phyloP scores from a whole-genome alignment of 2,797 vertebrate genomes.

The Sebastolobus alascanus region DNA sequence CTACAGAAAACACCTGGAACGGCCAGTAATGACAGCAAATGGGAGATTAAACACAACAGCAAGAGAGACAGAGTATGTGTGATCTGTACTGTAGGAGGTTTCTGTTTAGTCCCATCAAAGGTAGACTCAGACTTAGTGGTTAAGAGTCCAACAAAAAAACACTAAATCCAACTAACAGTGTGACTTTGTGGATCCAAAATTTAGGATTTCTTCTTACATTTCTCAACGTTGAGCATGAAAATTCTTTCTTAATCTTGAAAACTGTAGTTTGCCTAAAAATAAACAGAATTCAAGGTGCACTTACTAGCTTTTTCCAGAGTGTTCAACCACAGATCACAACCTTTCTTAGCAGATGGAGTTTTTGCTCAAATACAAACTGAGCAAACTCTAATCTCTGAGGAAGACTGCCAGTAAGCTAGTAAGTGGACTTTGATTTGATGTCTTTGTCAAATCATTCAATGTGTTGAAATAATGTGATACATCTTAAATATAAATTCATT shows the following conservation, averaged over 20 bases:
- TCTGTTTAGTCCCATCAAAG: conserved; percentile 43
- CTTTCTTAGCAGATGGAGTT: neutral
- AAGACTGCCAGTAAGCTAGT: neutral
- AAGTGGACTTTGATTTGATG: neutral
- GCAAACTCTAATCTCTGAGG: neutral
- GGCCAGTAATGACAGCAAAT: conserved; percentile 60
- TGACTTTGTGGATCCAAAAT: conserved; percentile 12
- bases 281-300: neutral
- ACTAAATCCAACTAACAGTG: neutral
- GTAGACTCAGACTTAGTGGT: conserved; percentile 17
- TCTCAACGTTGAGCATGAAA: neutral
- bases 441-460: neutral
- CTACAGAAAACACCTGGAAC: conserved; percentile 70
- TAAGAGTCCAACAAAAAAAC: neutral
- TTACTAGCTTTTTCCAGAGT: neutral
- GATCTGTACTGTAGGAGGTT: conserved; percentile 21
- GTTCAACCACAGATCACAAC: neutral
- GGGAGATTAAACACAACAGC: conserved; percentile 52
- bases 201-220: neutral
- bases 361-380: neutral
- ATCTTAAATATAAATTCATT: neutral
- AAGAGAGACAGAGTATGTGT: conserved; percentile 14
- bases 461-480: neutral
- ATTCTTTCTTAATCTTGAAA: neutral
- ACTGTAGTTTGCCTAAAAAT: neutral